Base-by-base conservation (phyloP, 2,888 invertebrate genomes). In the Leistus spinibarbis region DNA sequence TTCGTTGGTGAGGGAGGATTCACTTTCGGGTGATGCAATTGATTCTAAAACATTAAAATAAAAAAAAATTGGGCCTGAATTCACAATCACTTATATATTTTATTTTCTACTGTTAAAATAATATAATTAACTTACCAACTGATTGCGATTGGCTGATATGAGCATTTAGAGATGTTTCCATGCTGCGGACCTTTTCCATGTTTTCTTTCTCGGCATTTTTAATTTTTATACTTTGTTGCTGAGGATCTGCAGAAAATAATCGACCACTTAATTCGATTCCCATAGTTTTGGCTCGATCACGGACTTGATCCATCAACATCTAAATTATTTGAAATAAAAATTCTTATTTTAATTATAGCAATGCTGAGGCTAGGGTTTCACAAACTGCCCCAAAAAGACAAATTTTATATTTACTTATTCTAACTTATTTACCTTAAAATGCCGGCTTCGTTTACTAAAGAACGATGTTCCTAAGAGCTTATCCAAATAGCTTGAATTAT, bases 401-500 rank as follows among this genome's bases (percentile, higher is more conserved):
- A 57, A 2, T 13, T 60, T 60, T 60, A 20, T 19, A 7, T 54
- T 54, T 54, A 16, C 54, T 79, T 92, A 91, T 16, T 24, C 54
- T 62, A 68, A 69, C 27, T 17, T 17, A 81, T 85, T 86, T 82
- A 91, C 91, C 88, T 91, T 89, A 84, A 95, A 95, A 85, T 95
- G 91, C 81, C 80, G 83, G 79, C 85, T 86, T 77, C 84, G 84
- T 63, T 84, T 79, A 77, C 84, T 85, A 85, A 96, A 96, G 85
- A 94, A 95, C 2, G 92, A 90, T 0, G 96, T 95, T 66, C 93
- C 93, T 89, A 96, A 92, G 74, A 95, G 87, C 79, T 93, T 93
- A 85, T 96, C 96, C 84, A 96, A 88, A 82, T 92, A 94, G 79
- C 95, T 91, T 82, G 95, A 95, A 83, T 95, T 94, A 83, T 94